Evolutionary conservation across 1,140 invertebrate species (phyloP), one percentile per base, ranked within the genome.

Genomic region (Drosophila ambigua): DNA sequence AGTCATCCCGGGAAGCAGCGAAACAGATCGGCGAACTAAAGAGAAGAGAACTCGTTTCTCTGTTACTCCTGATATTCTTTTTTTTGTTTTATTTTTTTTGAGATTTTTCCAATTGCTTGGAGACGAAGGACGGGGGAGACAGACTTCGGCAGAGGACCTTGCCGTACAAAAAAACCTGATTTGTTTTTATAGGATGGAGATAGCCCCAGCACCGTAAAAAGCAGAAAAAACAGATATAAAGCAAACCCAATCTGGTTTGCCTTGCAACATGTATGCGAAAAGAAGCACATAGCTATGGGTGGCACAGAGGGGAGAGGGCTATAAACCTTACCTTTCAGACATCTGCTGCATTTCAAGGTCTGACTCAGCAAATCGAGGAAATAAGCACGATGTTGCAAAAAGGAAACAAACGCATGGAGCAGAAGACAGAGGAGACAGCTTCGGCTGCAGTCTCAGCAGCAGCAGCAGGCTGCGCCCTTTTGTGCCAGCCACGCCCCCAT

Each of bases 291-390:
- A 39, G 45, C 1, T 20, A n/a, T 15, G 46, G 55, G 44, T 35
- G 35, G 26, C 44, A 23, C 0, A 35, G 20, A 7, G 53, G 0
- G 9, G 6, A 31, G 4, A 5, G 20, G 20, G 23, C 24, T 15
- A 45, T 58, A 55, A 62, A 59, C 41, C 49, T 35, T 79, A 72
- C 69, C 76, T 79, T 79, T 79, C 73, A 85, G 81, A 85, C 81
- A 85, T 77, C 74, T 85, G 81, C 83, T 74, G 82, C 82, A 88
- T 88, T 88, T 87, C 82, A 87, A 87, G 83, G 83, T 87, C 83
- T 87, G 83, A 87, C 71, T 87, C 82, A 87, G 82, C 78, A 64
- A 77, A 72, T 63, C 64, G 74, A 68, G 80, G 76, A 83, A 39
- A 39, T 39, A 13, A 39, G 13, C 11, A 39, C 35, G 35, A 39